Evolutionary conservation across 1,140 invertebrate genomes (phyloP).

Genomic region (Philotrypesis tridentata): DNA sequence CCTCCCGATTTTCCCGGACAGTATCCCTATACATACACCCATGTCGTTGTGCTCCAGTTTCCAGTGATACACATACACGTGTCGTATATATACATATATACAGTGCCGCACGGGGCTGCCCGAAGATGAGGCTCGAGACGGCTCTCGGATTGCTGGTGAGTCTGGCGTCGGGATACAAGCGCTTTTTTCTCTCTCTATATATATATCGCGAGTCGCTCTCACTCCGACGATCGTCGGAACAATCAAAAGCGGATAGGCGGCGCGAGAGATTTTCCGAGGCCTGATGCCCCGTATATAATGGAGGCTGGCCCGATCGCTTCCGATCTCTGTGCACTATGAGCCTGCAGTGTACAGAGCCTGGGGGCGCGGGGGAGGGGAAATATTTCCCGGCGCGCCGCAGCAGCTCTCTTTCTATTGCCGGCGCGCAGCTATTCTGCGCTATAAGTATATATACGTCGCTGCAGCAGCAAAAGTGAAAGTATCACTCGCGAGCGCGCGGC

Average conservation of each 20-base stretch:
- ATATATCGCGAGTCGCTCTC: too few species aligned
- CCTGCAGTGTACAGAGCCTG: too few species aligned
- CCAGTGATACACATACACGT: too few species aligned
- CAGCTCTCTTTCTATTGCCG: not conserved
- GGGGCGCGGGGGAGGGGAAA: not conserved
- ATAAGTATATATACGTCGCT: too few species aligned
- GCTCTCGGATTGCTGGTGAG: slow-evolving; percentile 39
- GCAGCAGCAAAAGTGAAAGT: slow-evolving; percentile 28
- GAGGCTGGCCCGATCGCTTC: not conserved
- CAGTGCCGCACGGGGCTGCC: too few species aligned
- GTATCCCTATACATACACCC: too few species aligned
- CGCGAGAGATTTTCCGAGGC: not conserved
- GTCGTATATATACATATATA: too few species aligned
- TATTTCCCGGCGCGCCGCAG: not conserved
- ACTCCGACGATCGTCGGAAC: too few species aligned
- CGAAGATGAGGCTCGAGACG: not conserved
- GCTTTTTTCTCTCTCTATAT: not conserved
- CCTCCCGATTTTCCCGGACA: too few species aligned
- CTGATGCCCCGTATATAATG: too few species aligned
- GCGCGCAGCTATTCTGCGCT: not conserved
- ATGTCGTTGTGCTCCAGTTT: not conserved
- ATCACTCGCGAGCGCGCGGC: not conserved
- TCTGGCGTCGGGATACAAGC: too few species aligned
- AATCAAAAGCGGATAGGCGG: too few species aligned
- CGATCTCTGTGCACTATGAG: not conserved